These are phyloP conservation scores for Pygocentrus nattereri DNA, from an alignment of 2,797 vertebrate genomes.

Conservation along the genomic window DNA sequence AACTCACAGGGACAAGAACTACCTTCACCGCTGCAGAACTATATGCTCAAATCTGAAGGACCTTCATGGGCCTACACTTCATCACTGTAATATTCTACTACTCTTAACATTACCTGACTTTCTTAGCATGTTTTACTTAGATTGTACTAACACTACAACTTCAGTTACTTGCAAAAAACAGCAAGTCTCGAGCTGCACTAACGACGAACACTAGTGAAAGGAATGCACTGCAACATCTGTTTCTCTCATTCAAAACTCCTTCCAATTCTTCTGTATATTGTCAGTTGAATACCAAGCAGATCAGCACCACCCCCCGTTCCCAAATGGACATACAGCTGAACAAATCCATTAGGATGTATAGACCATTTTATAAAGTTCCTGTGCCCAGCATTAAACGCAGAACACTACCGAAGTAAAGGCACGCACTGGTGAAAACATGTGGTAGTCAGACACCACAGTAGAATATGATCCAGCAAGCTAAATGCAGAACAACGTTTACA, in stretches of 20 bases:
- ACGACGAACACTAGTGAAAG: slow-evolving; percentile 49
- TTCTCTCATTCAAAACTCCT: slow-evolving; percentile 63
- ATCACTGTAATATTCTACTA: no score
- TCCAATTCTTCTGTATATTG: slow-evolving; percentile 43
- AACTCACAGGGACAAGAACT: no score
- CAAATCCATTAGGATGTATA: not conserved
- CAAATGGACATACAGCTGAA: not conserved
- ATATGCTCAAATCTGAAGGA: no score
- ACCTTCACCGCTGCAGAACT: no score
- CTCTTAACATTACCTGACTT: no score
- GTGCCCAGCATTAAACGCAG: not conserved
- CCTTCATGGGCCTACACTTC: no score
- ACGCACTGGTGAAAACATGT: not conserved
- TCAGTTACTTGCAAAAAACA: not conserved
- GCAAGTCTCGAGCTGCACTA: slow-evolving; percentile 10
- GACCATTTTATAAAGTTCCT: not conserved
- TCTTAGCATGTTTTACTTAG: no score
- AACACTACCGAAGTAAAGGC: not conserved
- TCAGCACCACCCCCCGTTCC: not conserved
- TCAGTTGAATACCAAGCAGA: slow-evolving; percentile 37
- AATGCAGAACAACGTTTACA: slow-evolving; percentile 30
- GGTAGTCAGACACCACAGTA: not conserved
- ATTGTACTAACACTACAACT: no score
- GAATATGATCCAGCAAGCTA: not conserved
- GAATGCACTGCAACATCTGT: slow-evolving; percentile 68